Base-by-base conservation (phyloP, 2,113 vertebrate genomes). In the Fulica atra region DNA sequence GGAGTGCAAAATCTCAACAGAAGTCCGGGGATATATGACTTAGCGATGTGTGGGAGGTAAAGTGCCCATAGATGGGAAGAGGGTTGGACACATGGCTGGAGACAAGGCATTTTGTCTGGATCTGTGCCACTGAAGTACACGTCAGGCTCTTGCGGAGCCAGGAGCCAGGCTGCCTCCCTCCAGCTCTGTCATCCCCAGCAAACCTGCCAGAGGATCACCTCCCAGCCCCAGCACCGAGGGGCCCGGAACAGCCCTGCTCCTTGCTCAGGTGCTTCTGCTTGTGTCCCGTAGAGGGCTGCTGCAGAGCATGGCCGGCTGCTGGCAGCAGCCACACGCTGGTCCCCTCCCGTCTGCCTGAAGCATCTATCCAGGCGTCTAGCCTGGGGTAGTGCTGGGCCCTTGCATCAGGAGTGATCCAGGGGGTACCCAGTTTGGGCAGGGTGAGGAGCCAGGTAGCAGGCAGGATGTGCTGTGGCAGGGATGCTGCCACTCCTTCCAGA, bases 41-140 rank as follows among this genome's bases (percentile, higher is more conserved):
- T 77, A 31, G 63, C 2, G 4, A 72, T 51, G 31, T 50, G 78
- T 92, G 81, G 73, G 84, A 93, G 84, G 84, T 66, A 87, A 69
- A 7, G 70, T 71, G 70, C 66, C 89, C 92, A 36, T 91, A 92
- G 84, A 94, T 91, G 94, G 95, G 59, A 82, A 76, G 73, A 79
- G n/a, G 73, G 63, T 57, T 92, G 86, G 44, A 61, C 57, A 61
- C 21, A n/a, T 8, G 35, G 48, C 50, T 93, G 91, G 68, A 92
- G 56, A 33, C 60, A 59, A 89, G 72, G 60, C 10, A 0, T 95
- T 96, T 81, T 2, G 1, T 48, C 76, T 96, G 91, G 89, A 95
- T 83, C 76, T 5, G 17, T 83, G 96, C 93, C 89, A 77, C 44
- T 4, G 0, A 56, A 86, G 17, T 48, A 64, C 25, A 3, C 2